Base-by-base conservation (phyloP, 1,140 invertebrate genomes). In the Harlomillsia oculata region DNA sequence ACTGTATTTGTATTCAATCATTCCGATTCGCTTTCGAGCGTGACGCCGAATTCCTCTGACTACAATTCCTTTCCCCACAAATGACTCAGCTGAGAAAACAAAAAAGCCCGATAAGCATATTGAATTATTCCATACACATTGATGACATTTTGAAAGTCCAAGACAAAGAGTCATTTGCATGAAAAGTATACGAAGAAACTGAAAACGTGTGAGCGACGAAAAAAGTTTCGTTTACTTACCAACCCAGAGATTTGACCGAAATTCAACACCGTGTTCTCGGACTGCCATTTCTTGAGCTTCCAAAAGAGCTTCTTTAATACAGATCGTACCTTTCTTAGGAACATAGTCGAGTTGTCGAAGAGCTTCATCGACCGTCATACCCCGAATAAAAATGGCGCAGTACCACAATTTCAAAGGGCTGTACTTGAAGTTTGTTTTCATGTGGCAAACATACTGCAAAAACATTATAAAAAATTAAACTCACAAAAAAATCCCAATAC, bases 201-300 rank as follows among this genome's bases (percentile, higher is more conserved):
- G n/a, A n/a, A n/a, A n/a, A n/a, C n/a, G n/a, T n/a, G n/a, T n/a
- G n/a, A n/a, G n/a, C n/a, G n/a, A n/a, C n/a, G n/a, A n/a, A n/a
- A n/a, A n/a, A 32, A 9, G 21, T 9, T 45, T 44, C 16, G 14
- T n/a, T 11, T 5, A 82, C 83, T 81, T 74, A 94, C 90, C 85
- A 76, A 97, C 82, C 93, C 93, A 98, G 40, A 98, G 76, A 76
- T 97, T 97, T 68, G 85, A 93, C 69, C 82, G 85, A 72, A 83
- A 98, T 75, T 97, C 93, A 28, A 97, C 89, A 79, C 95, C 87
- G 68, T 97, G 92, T 25, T 87, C 70, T 64, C 82, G 78, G 2
- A 96, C 81, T 41, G 93, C 94, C 59, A 89, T 71, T 67, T 87
- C 78, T 69, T 89, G 87, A 3, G 93, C 93, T 78, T 97, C 93